These are phyloP conservation scores for Laothoe populi DNA, from an alignment of 2,888 invertebrate genomes.

Conservation along the genomic window DNA sequence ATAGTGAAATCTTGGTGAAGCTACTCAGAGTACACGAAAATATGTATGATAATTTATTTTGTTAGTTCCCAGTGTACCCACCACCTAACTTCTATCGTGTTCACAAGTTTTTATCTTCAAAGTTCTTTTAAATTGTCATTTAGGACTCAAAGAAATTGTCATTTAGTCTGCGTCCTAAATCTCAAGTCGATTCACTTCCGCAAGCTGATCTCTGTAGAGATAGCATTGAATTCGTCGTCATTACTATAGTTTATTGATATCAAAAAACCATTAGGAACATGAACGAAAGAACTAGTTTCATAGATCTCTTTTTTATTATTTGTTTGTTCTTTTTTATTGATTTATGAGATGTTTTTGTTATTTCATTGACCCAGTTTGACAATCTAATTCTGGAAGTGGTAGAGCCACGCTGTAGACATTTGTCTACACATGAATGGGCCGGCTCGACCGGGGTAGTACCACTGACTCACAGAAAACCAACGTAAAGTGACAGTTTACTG, in stretches of 20 bases:
- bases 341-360: not conserved
- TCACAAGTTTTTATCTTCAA: not conserved
- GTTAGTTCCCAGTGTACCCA: not conserved
- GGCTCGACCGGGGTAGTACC: no score
- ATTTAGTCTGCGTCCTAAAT: not conserved
- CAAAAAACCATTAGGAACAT: conserved; percentile 1
- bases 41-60: no score
- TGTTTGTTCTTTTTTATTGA: not conserved
- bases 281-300: not conserved
- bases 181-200: conserved; percentile 4
- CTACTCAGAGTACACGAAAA: no score
- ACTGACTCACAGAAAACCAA: no score
- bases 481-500: no score
- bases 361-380: not conserved
- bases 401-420: no score
- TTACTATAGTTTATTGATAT: not conserved
- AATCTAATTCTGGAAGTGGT: not conserved
- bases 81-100: not conserved
- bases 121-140: not conserved
- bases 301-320: not conserved
- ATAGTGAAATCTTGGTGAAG: no score
- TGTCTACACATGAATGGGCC: not conserved
- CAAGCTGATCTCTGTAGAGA: not conserved
- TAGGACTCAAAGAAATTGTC: no score
- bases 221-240: not conserved